Conservation (phyloP, 2,888 invertebrate genomes). For the Orchesella flavescens region DNA sequence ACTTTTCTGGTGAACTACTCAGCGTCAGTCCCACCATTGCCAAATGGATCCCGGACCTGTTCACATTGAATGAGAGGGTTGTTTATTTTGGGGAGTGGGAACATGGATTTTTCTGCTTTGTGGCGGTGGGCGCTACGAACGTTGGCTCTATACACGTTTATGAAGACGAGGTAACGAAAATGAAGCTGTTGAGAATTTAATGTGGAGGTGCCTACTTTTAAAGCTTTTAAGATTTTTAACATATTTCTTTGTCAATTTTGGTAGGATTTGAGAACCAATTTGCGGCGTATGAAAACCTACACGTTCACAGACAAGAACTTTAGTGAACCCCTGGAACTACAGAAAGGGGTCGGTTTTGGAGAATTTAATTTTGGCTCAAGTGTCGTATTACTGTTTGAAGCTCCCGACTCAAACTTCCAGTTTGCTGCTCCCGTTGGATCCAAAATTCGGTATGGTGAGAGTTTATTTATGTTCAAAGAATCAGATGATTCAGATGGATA, state of each 20-base stretch:
- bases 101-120: conserved; percentile 97
- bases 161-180: conserved; percentile 80
- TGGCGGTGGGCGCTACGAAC: conserved; percentile 98
- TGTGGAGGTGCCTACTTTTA: too few species aligned
- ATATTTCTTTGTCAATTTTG: too few species aligned
- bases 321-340: conserved; percentile 73
- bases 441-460: conserved; percentile 54
- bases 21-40: conserved; percentile 95
- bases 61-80: conserved; percentile 94
- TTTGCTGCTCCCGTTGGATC: conserved; percentile 42
- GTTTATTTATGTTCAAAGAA: conserved; percentile 36
- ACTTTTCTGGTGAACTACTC: conserved; percentile 86
- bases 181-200: background rate
- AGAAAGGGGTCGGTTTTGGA: conserved; percentile 92
- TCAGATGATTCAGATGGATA: too few species aligned
- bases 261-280: conserved; percentile 72
- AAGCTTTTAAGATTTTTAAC: background rate
- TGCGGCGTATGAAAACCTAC: conserved; percentile 69
- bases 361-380: conserved; percentile 99
- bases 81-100: conserved; percentile 93
- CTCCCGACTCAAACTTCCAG: conserved; percentile 78
- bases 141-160: conserved; percentile 96
- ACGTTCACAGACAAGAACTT: conserved; percentile 70
- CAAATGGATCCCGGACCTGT: conserved; percentile 89
- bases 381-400: conserved; percentile 95